These are phyloP conservation scores for Astreopora myriophthalma DNA, from an alignment of 64 coral and sea anemone genomes.

Conservation along the genomic window DNA sequence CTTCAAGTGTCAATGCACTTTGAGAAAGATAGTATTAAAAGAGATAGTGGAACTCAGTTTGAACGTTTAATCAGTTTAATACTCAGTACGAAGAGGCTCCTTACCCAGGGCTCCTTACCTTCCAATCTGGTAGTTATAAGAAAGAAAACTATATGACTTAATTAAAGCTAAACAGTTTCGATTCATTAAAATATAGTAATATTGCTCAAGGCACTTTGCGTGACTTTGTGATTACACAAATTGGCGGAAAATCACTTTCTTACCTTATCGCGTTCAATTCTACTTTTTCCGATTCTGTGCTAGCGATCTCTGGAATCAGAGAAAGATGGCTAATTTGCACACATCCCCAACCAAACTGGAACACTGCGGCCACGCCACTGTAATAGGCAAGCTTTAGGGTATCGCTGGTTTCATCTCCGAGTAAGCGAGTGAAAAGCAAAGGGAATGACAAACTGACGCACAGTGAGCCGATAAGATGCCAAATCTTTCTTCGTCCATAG, in stretches of 20 bases:
- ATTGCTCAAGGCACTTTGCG: too few relatives aligned
- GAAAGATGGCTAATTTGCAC: slow-evolving; percentile 85
- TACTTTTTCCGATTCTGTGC: slow-evolving; percentile 57
- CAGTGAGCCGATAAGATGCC: slow-evolving; percentile 53
- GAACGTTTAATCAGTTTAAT: too few relatives aligned
- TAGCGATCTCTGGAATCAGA: slow-evolving; percentile 81
- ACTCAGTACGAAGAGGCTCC: too few relatives aligned
- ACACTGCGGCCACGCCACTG: slow-evolving; percentile 63
- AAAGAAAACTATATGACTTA: too few relatives aligned
- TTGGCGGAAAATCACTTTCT: neutral
- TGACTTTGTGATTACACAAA: too few relatives aligned
- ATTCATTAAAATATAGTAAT: too few relatives aligned
- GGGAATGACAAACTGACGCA: slow-evolving; percentile 31
- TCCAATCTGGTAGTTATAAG: too few relatives aligned
- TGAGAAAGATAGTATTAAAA: too few relatives aligned
- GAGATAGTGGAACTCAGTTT: too few relatives aligned
- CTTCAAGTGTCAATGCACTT: too few relatives aligned
- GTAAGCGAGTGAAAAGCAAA: slow-evolving; percentile 29
- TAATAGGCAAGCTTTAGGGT: slow-evolving; percentile 72
- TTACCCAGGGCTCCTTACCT: too few relatives aligned
- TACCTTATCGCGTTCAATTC: slow-evolving; percentile 90
- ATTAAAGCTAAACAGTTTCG: too few relatives aligned
- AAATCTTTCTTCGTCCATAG: slow-evolving; percentile 65
- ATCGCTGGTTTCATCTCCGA: neutral
- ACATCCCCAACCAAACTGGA: slow-evolving; percentile 94